Base-by-base conservation (phyloP, 2,888 invertebrate species). In the Andrena hattorfiana region DNA sequence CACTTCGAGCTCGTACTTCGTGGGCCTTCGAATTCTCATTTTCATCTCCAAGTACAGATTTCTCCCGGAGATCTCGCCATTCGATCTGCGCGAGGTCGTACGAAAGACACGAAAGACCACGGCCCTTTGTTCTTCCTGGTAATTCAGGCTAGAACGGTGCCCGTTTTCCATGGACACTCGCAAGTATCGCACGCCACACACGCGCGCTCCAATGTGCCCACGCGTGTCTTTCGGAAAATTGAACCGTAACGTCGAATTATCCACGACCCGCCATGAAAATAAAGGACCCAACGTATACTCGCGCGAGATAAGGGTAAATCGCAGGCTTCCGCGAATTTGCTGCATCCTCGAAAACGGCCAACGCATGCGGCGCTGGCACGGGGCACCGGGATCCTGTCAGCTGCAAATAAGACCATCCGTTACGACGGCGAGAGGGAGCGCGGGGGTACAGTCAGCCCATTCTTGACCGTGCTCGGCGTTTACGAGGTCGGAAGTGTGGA, bases 361-460 rank as follows among this genome's bases (percentile, higher is more conserved):
- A 2, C 26, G 54, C 26, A 4, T 5, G n/a, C 7, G 56, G 28
- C 8, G 20, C n/a, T n/a, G 48, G 59, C 62, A 23, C 48, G 8
- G 59, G 23, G 26, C 48, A 48, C 26, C 56, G 62, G 1, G 30
- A 62, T 51, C 67, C 63, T 60, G 70, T 71, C 75, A 71, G 75
- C 62, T 80, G 74, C 74, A 20, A 82, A 82, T 76, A 85, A 78
- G 78, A 72, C 26, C 30, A 20, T 73, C 30, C 60, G 7, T 20
- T 68, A 63, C 35, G 23, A 35, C 2, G 32, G 35, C n/a, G 59
- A 70, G 26, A 4, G 67, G 23, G 23, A 42, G 26, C 26, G 26
- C 16, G 20, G 26, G 54, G 13, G 59, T 30, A 26, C 26, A 71
- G 16, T 70, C 59, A 49, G 71, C 10, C 51, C 20, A 54, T 82